Percentiles rank a stretch among this genome's conserved stretches.
phyloP scores from a whole-genome alignment of 2,797 vertebrate species.

The Spea hammondii region DNA sequence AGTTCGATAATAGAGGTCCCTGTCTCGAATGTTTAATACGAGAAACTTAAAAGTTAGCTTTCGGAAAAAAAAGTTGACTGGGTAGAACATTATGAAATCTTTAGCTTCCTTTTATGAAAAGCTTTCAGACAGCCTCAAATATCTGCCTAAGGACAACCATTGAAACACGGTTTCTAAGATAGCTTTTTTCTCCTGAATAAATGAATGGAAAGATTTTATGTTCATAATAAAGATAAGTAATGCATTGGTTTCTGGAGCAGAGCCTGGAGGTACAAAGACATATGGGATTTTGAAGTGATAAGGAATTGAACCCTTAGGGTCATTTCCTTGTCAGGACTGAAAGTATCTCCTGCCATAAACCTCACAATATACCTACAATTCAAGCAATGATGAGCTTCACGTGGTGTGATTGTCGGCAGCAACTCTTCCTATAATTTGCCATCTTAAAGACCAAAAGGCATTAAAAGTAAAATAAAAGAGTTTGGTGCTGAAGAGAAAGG shows the following conservation, averaged over 20 bases:
- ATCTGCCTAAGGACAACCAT: constrained; percentile 64
- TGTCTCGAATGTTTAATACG: constrained; percentile 24
- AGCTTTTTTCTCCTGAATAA: constrained; percentile 64
- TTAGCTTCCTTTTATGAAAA: constrained; percentile 58
- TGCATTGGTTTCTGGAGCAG: constrained; percentile 62
- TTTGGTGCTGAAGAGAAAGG: not conserved
- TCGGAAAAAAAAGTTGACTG: constrained; percentile 48
- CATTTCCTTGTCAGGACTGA: constrained; percentile 65
- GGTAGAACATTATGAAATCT: constrained; percentile 59
- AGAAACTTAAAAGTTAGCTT: constrained; percentile 44
- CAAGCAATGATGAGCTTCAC: constrained; percentile 55
- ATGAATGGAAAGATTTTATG: constrained; percentile 66
- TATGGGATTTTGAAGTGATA: constrained; percentile 65
- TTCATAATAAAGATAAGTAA: constrained; percentile 70
- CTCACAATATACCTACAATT: constrained; percentile 58
- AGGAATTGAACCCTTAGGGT: constrained; percentile 65
- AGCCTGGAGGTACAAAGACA: constrained; percentile 65
- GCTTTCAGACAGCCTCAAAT: constrained; percentile 60
- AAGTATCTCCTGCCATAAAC: constrained; percentile 57
- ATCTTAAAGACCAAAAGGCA: constrained; percentile 27
- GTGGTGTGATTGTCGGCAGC: constrained; percentile 52
- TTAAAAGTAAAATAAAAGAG: not conserved
- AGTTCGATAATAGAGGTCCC: constrained; percentile 27
- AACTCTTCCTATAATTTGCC: constrained; percentile 34
- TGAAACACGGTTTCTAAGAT: constrained; percentile 61